Conservation (phyloP, 2,797 vertebrate genomes). For the Salmo trutta region DNA sequence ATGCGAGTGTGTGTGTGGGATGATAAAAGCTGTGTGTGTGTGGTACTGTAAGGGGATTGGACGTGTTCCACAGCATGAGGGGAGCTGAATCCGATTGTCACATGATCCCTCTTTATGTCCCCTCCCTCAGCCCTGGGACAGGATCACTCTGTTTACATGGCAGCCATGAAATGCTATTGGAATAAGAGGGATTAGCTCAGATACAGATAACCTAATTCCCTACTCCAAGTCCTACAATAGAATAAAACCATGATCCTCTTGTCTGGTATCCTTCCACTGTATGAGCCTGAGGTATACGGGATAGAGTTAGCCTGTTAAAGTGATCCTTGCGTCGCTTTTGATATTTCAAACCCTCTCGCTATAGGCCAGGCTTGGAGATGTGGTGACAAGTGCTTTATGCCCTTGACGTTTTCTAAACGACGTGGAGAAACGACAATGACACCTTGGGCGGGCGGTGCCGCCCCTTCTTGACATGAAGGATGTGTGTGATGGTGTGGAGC, state of each 20-base stretch:
- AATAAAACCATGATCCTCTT: constrained; percentile 25
- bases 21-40: constrained; percentile 50
- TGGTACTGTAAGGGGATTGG: constrained; percentile 54
- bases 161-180: constrained; percentile 42
- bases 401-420: constrained; percentile 6
- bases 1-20: constrained; percentile 30
- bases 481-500: too few relatives aligned
- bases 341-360: background rate
- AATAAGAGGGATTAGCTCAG: constrained; percentile 52
- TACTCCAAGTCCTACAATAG: constrained; percentile 27
- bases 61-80: constrained; percentile 52
- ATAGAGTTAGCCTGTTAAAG: background rate
- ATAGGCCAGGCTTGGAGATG: constrained; percentile 1
- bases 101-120: constrained; percentile 52
- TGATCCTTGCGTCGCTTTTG: background rate
- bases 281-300: too few relatives aligned
- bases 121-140: constrained; percentile 45
- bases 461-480: too few relatives aligned
- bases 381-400: background rate
- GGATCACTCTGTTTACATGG: constrained; percentile 45
- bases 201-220: constrained; percentile 54
- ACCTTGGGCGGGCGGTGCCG: too few relatives aligned
- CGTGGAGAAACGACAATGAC: constrained; percentile 17
- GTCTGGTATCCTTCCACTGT: constrained; percentile 26
- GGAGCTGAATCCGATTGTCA: constrained; percentile 56